A percentile compares a stretch with the other conserved stretches of the same genome.
Conservation (phyloP, 2,113 vertebrate species). For the Phaethon lepturus region DNA sequence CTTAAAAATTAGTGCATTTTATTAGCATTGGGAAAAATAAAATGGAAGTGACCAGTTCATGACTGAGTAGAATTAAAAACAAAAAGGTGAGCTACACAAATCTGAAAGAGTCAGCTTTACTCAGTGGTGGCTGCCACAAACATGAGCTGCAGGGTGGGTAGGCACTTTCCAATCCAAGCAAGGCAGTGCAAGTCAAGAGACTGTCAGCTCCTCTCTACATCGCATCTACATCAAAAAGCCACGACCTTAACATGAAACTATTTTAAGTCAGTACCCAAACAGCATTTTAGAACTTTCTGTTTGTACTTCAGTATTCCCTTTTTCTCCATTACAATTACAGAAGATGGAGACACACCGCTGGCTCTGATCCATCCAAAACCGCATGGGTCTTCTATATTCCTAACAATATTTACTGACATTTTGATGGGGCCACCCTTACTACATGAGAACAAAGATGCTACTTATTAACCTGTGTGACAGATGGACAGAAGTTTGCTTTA, state of each 20-base stretch:
- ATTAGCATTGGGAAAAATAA: not conserved
- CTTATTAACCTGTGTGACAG: conserved; percentile 1
- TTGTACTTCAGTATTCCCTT: not conserved
- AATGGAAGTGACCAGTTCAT: rapidly evolving
- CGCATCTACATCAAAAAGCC: not conserved
- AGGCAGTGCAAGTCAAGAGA: not conserved
- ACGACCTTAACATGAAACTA: not conserved
- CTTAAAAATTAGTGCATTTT: not conserved
- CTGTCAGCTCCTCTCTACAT: rapidly evolving
- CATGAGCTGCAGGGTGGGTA: not conserved
- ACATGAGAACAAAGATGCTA: not conserved
- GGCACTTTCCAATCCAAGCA: not conserved
- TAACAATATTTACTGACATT: conserved; percentile 1
- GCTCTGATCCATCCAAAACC: conserved; percentile 6
- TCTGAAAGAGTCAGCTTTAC: not conserved
- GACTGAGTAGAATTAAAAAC: not conserved
- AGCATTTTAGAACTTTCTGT: not conserved
- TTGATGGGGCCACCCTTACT: not conserved
- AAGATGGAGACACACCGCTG: not conserved
- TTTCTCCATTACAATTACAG: not conserved
- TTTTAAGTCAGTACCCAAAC: not conserved
- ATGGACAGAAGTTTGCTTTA: conserved; percentile 36
- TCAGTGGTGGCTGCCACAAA: not conserved
- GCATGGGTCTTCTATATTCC: not conserved
- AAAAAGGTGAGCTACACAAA: not conserved